Evolutionary conservation across 2,888 invertebrate genomes (phyloP).

Genomic region (Teleogryllus oceanicus): DNA sequence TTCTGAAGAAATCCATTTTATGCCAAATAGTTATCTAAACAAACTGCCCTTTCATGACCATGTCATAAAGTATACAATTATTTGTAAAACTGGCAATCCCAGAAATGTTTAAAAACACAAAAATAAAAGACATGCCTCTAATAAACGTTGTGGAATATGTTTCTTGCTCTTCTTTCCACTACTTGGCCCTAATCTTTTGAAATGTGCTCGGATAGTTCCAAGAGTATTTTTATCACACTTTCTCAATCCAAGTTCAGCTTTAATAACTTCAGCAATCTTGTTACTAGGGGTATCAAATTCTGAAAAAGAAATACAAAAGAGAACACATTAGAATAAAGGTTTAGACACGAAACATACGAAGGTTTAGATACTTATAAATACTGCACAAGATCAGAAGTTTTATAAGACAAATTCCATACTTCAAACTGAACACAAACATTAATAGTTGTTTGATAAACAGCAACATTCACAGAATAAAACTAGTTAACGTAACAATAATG

Average conservation of each 20-base stretch:
- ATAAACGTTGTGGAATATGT: constrained; percentile 44
- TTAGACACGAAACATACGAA: too few species aligned
- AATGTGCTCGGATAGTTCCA: constrained; percentile 33
- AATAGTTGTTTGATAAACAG: too few species aligned
- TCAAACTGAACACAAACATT: too few species aligned
- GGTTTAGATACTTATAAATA: too few species aligned
- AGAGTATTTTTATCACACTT: constrained; percentile 40
- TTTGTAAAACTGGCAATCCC: not conserved
- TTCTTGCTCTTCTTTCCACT: constrained; percentile 41
- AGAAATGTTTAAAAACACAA: constrained; percentile 5
- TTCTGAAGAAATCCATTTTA: not conserved
- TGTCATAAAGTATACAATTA: too few species aligned
- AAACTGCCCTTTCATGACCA: not conserved
- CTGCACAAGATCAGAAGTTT: too few species aligned
- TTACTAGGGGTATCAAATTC: constrained; percentile 39
- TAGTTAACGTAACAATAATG: too few species aligned
- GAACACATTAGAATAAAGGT: too few species aligned
- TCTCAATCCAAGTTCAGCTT: constrained; percentile 35
- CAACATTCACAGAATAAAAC: too few species aligned
- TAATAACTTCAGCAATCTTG: constrained; percentile 38
- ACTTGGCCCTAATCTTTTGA: constrained; percentile 42
- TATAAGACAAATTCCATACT: too few species aligned
- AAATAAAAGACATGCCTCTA: constrained; percentile 41
- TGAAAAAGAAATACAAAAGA: constrained; percentile 31
- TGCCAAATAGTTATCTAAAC: not conserved